These are phyloP conservation scores for Aplocera efformata DNA, from an alignment of 2,888 invertebrate genomes.

Conservation along the genomic window DNA sequence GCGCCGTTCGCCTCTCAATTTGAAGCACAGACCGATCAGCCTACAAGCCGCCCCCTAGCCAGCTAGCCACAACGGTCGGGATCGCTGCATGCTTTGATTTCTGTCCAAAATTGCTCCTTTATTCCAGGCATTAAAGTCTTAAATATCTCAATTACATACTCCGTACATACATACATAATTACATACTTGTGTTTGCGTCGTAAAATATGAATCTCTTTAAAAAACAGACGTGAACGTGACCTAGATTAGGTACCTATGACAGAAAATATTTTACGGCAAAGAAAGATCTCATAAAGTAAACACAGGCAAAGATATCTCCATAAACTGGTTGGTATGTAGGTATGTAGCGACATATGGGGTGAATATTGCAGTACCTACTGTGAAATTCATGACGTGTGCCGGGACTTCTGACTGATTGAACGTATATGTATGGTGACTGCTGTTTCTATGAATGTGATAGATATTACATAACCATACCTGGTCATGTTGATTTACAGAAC, in stretches of 20 bases:
- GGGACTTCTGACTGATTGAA: slow-evolving; percentile 65
- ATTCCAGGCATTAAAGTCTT: slow-evolving; percentile 5
- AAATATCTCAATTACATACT: slow-evolving; percentile 8
- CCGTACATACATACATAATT: background rate
- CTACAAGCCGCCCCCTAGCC: slow-evolving; percentile 26
- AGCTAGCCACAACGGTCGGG: slow-evolving; percentile 20
- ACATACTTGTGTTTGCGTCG: no score
- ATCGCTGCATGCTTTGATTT: slow-evolving; percentile 22
- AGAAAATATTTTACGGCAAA: slow-evolving; percentile 21
- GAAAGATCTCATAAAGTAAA: slow-evolving; percentile 22
- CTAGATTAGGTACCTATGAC: slow-evolving; percentile 5
- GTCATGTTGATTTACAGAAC: background rate
- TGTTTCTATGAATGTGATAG: slow-evolving; percentile 25
- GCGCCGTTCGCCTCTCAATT: slow-evolving; percentile 63
- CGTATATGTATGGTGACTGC: slow-evolving; percentile 46
- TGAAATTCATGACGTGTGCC: slow-evolving; percentile 67
- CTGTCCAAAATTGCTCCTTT: slow-evolving; percentile 18
- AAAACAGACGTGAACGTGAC: background rate
- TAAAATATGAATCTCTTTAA: no score
- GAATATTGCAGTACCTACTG: slow-evolving; percentile 59
- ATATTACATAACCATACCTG: slow-evolving; percentile 9
- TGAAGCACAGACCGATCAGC: slow-evolving; percentile 48
- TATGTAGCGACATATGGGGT: slow-evolving; percentile 36
- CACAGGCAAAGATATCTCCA: slow-evolving; percentile 27
- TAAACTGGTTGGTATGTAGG: slow-evolving; percentile 23